Evolutionary conservation across 2,888 invertebrate genomes (phyloP), one percentile per base, ranked within the genome.

Genomic region (Sphinx pinastri): DNA sequence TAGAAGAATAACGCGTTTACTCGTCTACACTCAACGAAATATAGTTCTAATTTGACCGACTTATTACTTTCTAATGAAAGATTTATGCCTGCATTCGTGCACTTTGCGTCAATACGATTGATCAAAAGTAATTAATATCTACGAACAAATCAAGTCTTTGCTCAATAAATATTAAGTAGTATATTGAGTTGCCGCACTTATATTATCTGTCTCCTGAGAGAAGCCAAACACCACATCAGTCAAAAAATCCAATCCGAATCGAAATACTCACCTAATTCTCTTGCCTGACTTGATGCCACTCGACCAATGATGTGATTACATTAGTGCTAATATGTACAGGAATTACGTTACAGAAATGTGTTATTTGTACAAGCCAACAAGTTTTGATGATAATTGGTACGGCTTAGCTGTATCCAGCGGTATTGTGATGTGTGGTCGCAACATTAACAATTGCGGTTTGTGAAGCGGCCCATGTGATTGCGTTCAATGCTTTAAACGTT

Each of bases 371-470:
- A n/a, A 19, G 19, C 47, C 16, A 63, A 72, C 68, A 70, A 68
- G 70, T 68, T 72, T 70, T 52, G 14, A 52, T 67, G 31, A 49
- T 38, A 52, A 52, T 67, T 67, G 10, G 54, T 54, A 67, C 14
- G 45, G 59, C 60, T 60, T n/a, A 68, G 67, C 66, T 69, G 58
- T 68, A 59, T 67, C 52, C 51, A 70, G 68, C 51, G 57, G 51
- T 63, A 25, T 47, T 69, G 69, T 52, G 71, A 71, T 67, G 57
- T 68, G 71, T 58, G 68, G 67, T 68, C 60, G 55, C 55, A 49
- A 59, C 63, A 68, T 70, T 71, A 68, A 70, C 71, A 71, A 70
- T 68, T 71, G 70, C 45, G 70, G 71, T 71, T 58, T 69, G 57
- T 69, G 67, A 25, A 67, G 51, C 68, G 58, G 66, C 67, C 45